Conservation (phyloP, 2,888 invertebrate species). For the Nephrotoma flavescens region DNA sequence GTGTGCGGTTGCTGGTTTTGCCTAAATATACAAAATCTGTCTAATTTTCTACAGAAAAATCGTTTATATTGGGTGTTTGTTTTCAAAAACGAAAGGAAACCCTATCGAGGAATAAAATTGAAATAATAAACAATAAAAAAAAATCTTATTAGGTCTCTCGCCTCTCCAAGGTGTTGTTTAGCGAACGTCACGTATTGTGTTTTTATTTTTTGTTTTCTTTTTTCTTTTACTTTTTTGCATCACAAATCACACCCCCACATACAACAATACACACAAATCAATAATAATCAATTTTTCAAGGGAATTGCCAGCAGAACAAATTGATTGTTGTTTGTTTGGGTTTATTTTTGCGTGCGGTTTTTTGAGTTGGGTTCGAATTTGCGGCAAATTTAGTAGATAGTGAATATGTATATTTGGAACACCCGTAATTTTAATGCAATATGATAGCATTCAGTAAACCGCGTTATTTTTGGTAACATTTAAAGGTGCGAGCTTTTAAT, state of each 20-base stretch:
- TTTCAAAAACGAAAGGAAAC: background rate
- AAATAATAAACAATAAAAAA: background rate
- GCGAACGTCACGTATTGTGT: background rate
- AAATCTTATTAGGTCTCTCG: background rate
- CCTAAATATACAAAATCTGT: background rate
- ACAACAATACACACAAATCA: background rate
- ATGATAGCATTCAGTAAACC: background rate
- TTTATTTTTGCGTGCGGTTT: background rate
- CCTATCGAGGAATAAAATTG: background rate
- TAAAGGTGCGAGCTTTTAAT: background rate
- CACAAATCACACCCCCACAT: background rate
- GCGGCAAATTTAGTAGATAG: background rate
- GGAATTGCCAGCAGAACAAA: background rate
- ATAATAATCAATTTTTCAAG: background rate
- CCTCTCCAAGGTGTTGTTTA: background rate
- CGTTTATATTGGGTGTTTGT: background rate
- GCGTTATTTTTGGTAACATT: background rate
- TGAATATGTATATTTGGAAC: too few relatives aligned
- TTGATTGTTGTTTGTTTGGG: background rate
- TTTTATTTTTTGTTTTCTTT: background rate
- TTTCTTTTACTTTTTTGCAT: background rate
- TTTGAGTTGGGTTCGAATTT: background rate
- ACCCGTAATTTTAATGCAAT: too few relatives aligned
- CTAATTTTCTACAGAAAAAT: background rate
- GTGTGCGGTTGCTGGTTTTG: background rate